A percentile compares a stretch with the other conserved stretches of the same genome.
Evolutionary conservation across 2,888 invertebrate species (phyloP).

Genomic region (Macrosoma leucophasiata): DNA sequence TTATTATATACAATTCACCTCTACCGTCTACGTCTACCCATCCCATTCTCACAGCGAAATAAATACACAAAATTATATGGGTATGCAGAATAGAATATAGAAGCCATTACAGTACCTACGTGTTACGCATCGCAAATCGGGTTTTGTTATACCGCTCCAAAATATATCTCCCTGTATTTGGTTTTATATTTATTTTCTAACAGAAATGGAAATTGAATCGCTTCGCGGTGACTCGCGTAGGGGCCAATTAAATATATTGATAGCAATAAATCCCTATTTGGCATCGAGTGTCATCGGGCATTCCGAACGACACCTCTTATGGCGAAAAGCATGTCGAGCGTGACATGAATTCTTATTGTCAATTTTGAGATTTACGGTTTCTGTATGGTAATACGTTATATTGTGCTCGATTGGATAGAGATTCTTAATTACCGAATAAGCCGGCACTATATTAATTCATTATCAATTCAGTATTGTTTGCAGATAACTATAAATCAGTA

Average conservation of each 20-base stretch:
- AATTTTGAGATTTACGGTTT: slow-evolving; percentile 25
- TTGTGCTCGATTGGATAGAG: slow-evolving; percentile 15
- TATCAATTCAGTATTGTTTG: too few species aligned
- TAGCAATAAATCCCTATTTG: slow-evolving; percentile 44
- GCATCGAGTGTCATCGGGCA: slow-evolving; percentile 34
- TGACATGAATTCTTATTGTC: slow-evolving; percentile 24
- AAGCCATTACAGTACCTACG: too few species aligned
- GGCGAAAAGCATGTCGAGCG: slow-evolving; percentile 29
- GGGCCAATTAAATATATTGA: slow-evolving; percentile 49
- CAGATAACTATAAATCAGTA: too few species aligned
- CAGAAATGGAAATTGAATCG: slow-evolving; percentile 45
- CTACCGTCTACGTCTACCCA: too few species aligned
- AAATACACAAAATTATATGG: too few species aligned
- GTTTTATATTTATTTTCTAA: slow-evolving; percentile 25
- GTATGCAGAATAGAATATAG: too few species aligned
- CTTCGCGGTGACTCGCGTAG: slow-evolving; percentile 28
- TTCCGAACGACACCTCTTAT: slow-evolving; percentile 35
- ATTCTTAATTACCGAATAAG: too few species aligned
- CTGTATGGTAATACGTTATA: slow-evolving; percentile 19
- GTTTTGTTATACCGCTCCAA: slow-evolving; percentile 16
- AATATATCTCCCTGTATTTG: slow-evolving; percentile 23
- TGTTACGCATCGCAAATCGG: slow-evolving; percentile 17
- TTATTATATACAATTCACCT: too few species aligned
- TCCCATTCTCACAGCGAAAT: too few species aligned
- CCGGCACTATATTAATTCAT: too few species aligned